Evolutionary conservation across 1,140 invertebrate species (phyloP).

Genomic region (Diorhabda sublineata): DNA sequence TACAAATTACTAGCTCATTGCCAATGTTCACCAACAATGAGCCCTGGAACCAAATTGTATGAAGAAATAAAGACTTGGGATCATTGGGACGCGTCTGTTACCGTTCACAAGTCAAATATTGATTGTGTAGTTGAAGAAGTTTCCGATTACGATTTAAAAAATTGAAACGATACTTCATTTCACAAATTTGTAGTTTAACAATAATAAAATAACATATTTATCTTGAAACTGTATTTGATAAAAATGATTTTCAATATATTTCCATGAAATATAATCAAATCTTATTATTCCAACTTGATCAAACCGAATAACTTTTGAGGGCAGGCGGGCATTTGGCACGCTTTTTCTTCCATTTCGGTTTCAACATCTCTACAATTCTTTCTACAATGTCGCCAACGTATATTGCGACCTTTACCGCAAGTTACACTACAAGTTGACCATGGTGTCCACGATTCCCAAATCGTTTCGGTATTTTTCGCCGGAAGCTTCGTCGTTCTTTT

Average conservation of each 20-base stretch:
- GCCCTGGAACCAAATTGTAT: constrained; percentile 45
- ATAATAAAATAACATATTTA: too few species aligned
- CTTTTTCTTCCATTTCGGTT: constrained; percentile 51
- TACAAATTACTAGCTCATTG: constrained; percentile 52
- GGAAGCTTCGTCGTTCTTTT: too few species aligned
- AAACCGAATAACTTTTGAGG: constrained; percentile 41
- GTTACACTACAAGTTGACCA: constrained; percentile 58
- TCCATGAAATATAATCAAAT: background rate
- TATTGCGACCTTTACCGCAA: constrained; percentile 57
- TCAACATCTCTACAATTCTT: constrained; percentile 41
- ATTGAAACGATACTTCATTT: background rate
- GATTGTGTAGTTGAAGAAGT: background rate
- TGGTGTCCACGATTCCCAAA: constrained; percentile 55
- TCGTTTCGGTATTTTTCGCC: constrained; percentile 6
- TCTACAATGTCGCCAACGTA: constrained; percentile 54
- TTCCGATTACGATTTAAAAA: background rate
- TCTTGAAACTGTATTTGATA: too few species aligned
- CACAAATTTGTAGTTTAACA: too few species aligned
- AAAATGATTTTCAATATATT: too few species aligned
- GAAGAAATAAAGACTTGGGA: constrained; percentile 46
- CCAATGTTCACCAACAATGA: constrained; percentile 48
- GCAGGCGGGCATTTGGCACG: constrained; percentile 49
- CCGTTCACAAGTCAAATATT: background rate
- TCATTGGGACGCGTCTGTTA: constrained; percentile 23
- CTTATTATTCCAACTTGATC: constrained; percentile 26